Conservation (phyloP, 2,113 vertebrate species). For the Corythornis cristatus region DNA sequence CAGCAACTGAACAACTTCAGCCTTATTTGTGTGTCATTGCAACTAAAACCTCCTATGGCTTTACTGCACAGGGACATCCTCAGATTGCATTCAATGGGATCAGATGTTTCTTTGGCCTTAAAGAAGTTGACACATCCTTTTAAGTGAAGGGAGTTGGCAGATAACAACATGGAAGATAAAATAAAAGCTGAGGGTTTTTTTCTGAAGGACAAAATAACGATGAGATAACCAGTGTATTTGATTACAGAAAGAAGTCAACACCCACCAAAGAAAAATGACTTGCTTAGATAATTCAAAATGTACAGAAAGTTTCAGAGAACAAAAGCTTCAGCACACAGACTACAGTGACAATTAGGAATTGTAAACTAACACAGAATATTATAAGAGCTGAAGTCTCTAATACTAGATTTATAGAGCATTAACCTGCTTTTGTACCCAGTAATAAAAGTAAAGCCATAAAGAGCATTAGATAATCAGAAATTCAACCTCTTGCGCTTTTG, state of each 20-base stretch:
- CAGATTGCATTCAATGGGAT: not conserved
- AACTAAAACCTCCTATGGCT: not conserved
- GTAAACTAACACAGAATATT: not conserved
- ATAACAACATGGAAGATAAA: not conserved
- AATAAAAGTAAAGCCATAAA: conserved; percentile 43
- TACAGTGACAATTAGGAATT: not conserved
- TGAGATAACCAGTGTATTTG: not conserved
- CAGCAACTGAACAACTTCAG: not conserved
- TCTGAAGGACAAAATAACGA: conserved; percentile 32
- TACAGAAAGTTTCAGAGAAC: not conserved
- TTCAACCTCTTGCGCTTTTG: not conserved
- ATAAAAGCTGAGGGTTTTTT: conserved; percentile 7
- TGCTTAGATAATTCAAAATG: not conserved
- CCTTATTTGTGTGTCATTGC: not conserved
- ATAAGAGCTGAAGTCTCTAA: not conserved
- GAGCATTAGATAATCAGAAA: conserved; percentile 40
- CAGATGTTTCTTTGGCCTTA: conserved; percentile 15
- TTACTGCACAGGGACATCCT: not conserved
- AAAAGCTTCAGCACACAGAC: not conserved
- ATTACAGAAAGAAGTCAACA: not conserved
- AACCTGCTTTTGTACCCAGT: not conserved
- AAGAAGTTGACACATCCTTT: not conserved
- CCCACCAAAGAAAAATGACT: not conserved
- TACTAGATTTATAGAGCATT: not conserved
- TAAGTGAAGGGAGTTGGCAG: conserved; percentile 18